phyloP scores from a whole-genome alignment of 2,113 vertebrate genomes.

The Lipophrys pholis region DNA sequence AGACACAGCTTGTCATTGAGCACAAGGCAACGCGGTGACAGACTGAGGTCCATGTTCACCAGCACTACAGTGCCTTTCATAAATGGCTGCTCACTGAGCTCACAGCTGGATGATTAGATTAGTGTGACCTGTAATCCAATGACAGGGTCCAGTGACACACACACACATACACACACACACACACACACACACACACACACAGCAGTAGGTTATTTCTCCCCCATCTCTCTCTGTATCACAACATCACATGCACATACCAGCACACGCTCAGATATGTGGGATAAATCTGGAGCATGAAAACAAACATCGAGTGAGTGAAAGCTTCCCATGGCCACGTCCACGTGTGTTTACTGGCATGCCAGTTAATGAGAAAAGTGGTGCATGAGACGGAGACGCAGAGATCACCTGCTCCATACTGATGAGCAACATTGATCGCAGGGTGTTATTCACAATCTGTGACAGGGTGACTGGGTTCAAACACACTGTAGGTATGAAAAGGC shows the following conservation, averaged over 20 bases:
- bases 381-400: slow-evolving; percentile 18
- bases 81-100: slow-evolving; percentile 56
- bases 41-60: slow-evolving; percentile 48
- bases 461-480: slow-evolving; percentile 18
- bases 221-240: slow-evolving; percentile 26
- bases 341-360: slow-evolving; percentile 28
- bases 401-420: slow-evolving; percentile 49
- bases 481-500: neutral
- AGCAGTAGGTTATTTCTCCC: slow-evolving; percentile 20
- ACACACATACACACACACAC: slow-evolving; percentile 43
- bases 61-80: slow-evolving; percentile 40
- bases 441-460: neutral
- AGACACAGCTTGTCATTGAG: slow-evolving; percentile 61
- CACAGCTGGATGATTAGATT: slow-evolving; percentile 74
- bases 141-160: slow-evolving; percentile 66
- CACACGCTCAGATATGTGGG: slow-evolving; percentile 16
- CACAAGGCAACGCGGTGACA: slow-evolving; percentile 60
- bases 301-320: slow-evolving; percentile 23
- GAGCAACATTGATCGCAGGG: slow-evolving; percentile 26
- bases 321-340: slow-evolving; percentile 15
- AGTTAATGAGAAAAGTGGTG: slow-evolving; percentile 43
- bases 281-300: neutral
- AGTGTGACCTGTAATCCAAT: slow-evolving; percentile 78
- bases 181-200: slow-evolving; percentile 34
- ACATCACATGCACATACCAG: slow-evolving; percentile 49